Base-by-base conservation (phyloP, 2,888 invertebrate genomes). In the Scelioninae gen. 1 region DNA sequence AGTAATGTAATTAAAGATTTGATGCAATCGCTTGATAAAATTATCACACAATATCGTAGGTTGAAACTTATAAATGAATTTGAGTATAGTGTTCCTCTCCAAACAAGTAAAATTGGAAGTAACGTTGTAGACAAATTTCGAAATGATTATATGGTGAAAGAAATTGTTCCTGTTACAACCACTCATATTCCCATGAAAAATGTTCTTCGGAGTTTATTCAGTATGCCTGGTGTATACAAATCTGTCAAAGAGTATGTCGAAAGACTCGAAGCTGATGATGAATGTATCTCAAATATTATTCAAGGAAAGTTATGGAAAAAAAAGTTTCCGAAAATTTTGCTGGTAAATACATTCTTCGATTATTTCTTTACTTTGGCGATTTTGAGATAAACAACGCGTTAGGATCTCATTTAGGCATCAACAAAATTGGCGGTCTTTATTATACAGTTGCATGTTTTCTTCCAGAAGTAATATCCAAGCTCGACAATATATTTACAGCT, bases 361-460 rank as follows among this genome's bases (percentile, higher is more conserved):
- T 65, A 15, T 65, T 51, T 29, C 29, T 51, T 11, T 51, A 51
- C 5, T 51, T 51, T 9, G 51, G 29, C 15, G 51, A 51, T 45
- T 62, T 62, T 13, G 60, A 62, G 29, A 62, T 45, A 13, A 62
- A 65, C 11, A 49, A 65, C 49, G 34, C 49, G 0, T 29, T 62
- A 13, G 62, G 62, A 0, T 62, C 62, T 0, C 62, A 62, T 45
- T 45, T 13, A 29, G 62, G 62, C 5, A 31, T 62, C 6, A 31
- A 45, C 0, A 62, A 62, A 45, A 13, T 47, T 6, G 62, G 62
- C 0, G 62, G 10, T 13, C 31, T 62, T 4, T 45, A 62, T 62
- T 62, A 31, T 45, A n/a, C 45, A 9, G 11, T 45, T 0, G 13
- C 31, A 45, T 62, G 62, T 45, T 31, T 62, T 45, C 45, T 31